Percentiles rank a stretch among this genome's conserved stretches.
phyloP scores from a whole-genome alignment of 2,888 invertebrate genomes.

The Micoletzkya japonica region DNA sequence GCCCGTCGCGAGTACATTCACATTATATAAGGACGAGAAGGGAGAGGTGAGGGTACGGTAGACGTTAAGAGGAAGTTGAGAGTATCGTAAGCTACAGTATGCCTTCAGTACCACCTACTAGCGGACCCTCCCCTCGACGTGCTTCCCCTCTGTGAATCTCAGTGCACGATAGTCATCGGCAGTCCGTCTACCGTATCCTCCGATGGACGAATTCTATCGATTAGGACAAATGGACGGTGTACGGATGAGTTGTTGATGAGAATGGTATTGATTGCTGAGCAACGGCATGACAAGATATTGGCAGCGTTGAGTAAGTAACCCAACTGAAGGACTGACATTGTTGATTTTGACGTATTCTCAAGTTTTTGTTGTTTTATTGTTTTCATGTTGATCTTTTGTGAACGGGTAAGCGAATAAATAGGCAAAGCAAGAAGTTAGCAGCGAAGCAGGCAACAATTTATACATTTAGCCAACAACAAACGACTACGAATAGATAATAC shows the following conservation, averaged over 20 bases:
- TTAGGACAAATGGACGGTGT: conserved; percentile 1
- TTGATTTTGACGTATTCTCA: no score
- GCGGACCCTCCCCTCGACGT: conserved; percentile 22
- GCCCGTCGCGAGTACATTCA: conserved; percentile 27
- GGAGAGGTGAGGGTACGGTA: conserved; percentile 8
- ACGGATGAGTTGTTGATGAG: conserved; percentile 15
- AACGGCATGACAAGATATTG: conserved; percentile 22
- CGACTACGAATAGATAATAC: no score
- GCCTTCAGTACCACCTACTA: conserved; percentile 18
- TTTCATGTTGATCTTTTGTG: no score
- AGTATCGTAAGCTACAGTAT: not conserved
- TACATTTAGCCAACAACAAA: no score
- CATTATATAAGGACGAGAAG: conserved; percentile 4
- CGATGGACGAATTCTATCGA: not conserved
- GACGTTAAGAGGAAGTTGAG: not conserved
- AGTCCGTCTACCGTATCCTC: not conserved
- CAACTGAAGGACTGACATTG: no score
- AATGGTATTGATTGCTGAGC: conserved; percentile 17
- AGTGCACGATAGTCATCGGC: conserved; percentile 26
- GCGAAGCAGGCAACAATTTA: no score
- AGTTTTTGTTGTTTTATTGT: no score
- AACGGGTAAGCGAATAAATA: no score
- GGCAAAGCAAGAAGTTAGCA: no score
- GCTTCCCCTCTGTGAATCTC: conserved; percentile 7
- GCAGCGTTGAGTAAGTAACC: no score